These are phyloP conservation scores for Acipenser oxyrinchus DNA, from an alignment of 2,797 vertebrate genomes.

Conservation along the genomic window DNA sequence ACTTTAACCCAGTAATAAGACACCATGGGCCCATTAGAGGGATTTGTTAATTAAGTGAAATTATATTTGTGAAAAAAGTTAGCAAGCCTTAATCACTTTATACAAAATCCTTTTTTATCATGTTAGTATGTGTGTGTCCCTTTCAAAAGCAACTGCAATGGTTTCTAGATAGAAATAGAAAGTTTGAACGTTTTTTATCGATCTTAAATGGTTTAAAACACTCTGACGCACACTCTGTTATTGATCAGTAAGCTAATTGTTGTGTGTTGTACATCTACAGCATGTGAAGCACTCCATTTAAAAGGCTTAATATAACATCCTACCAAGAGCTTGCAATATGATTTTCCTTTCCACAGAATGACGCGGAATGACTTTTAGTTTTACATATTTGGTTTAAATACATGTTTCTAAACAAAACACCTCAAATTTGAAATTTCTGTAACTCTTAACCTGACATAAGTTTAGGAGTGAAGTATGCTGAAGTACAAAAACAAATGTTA, in stretches of 20 bases:
- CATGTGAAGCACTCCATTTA: neutral
- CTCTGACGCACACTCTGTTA: conserved; percentile 34
- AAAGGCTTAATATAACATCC: conserved; percentile 1
- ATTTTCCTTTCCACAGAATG: neutral
- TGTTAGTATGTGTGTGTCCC: neutral
- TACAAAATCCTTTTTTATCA: neutral
- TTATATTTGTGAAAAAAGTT: neutral
- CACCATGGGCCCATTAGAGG: conserved; percentile 6
- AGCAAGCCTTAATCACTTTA: neutral
- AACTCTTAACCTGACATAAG: no score
- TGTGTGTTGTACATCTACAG: conserved; percentile 4
- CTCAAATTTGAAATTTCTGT: no score
- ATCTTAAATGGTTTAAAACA: conserved; percentile 31
- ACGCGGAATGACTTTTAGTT: neutral
- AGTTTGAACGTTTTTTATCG: conserved; percentile 20
- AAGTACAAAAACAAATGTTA: no score
- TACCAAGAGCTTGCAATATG: neutral
- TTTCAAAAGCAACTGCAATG: neutral
- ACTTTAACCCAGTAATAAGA: conserved; percentile 46
- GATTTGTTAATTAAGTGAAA: neutral
- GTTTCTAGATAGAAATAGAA: neutral
- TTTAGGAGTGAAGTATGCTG: no score
- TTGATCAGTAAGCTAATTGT: conserved; percentile 38
- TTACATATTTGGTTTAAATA: neutral
- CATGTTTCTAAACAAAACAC: no score